Base-by-base conservation (phyloP, 2,797 vertebrate genomes). In the Neosilurus mollespiculum region DNA sequence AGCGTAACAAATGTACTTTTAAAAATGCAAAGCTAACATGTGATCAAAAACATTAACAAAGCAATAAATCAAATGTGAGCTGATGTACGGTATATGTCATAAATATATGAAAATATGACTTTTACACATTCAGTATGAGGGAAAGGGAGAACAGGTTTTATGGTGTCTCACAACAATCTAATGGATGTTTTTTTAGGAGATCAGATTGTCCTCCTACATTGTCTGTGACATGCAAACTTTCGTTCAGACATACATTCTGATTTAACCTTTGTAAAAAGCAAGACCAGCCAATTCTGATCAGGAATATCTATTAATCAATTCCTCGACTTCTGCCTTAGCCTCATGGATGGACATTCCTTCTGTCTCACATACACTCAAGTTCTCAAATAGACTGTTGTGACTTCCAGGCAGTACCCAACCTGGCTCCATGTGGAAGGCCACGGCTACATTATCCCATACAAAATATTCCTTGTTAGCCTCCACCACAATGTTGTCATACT, bases 391-490 rank as follows among this genome's bases (percentile, higher is more conserved):
- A 6, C 0, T 2, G 0, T 53, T 9, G 9, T 0, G 37, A n/a
- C 24, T 20, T 7, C 88, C 49, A 16, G 0, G 0, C n/a, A 89
- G 12, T 43, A 64, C 15, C 83, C 81, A 70, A 51, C 15, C 69
- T 1, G 43, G 30, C 53, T 87, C 37, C 61, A 91, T 3, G 24
- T 91, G 87, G 58, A 92, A 87, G 51, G 75, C 90, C 37, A 91
- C 7, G 53, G 64, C 76, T 26, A 90, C 85, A 1, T 90, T 16
- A 75, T 92, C 90, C 91, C 92, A 92, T 0, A 90, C 67, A 24
- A 87, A 90, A 73, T 15, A 90, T 51, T 51, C 1, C 8, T 8
- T 10, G 16, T 11, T 1, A 62, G 83, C 20, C 53, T 54, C 9
- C 10, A 49, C 0, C 69, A 85, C 12, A 26, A 9, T 1, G 9